Percentiles rank a stretch among this genome's conserved stretches.
These are phyloP conservation scores for Scarus forsteni DNA, from an alignment of 2,797 vertebrate species.

Conservation along the genomic window DNA sequence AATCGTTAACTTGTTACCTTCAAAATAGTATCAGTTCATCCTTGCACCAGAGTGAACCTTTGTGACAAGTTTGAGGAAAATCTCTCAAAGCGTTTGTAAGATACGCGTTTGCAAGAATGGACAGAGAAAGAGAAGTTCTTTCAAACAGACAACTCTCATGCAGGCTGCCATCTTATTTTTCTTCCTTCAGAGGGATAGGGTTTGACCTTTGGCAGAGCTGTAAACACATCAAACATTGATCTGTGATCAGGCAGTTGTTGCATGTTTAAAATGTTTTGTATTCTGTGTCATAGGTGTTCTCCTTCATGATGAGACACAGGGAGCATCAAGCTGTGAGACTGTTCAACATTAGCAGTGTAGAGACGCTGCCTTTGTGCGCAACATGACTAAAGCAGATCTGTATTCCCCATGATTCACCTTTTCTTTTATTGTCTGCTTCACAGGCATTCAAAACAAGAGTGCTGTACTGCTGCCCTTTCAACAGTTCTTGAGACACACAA, in stretches of 20 bases:
- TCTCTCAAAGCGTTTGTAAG: too few relatives aligned
- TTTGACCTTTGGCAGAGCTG: background rate
- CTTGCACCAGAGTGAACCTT: too few relatives aligned
- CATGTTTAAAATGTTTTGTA: constrained; percentile 3
- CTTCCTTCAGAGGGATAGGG: too few relatives aligned
- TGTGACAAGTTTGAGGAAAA: too few relatives aligned
- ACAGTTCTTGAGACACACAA: constrained; percentile 12
- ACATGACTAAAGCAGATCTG: constrained; percentile 31
- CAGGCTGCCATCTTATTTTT: too few relatives aligned
- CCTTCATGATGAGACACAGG: constrained; percentile 1
- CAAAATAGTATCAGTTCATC: too few relatives aligned
- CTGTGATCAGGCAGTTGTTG: constrained; percentile 15
- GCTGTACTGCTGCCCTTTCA: constrained; percentile 33
- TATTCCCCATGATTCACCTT: constrained; percentile 13
- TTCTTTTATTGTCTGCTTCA: constrained; percentile 34
- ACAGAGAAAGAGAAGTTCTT: too few relatives aligned
- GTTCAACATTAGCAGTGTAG: constrained; percentile 5
- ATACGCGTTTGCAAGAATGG: too few relatives aligned
- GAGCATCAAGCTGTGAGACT: constrained; percentile 10
- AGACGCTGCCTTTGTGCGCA: constrained; percentile 26
- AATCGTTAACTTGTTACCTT: too few relatives aligned
- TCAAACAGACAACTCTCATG: too few relatives aligned
- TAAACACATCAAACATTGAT: constrained; percentile 4
- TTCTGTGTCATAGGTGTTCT: constrained; percentile 1
- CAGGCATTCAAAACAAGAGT: constrained; percentile 28